Evolutionary conservation across 2,888 invertebrate species (phyloP).

Genomic region (Andrena bicolor): DNA sequence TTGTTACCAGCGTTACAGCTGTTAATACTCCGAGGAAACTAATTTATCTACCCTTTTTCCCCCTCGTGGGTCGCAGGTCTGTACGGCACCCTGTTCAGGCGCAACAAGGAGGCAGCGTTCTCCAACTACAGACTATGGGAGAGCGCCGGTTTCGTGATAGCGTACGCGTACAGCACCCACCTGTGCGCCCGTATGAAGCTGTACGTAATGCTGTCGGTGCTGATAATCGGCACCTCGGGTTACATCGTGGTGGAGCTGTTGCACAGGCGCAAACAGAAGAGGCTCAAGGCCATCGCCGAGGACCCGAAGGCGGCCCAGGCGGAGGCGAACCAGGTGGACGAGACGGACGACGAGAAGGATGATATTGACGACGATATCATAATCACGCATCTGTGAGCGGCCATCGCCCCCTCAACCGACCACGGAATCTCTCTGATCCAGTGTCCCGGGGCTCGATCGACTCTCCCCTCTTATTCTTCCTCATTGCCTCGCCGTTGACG

Average conservation of each 20-base stretch:
- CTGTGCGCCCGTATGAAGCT: constrained; percentile 94
- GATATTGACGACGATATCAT: constrained; percentile 95
- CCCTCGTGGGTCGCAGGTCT: constrained; percentile 87
- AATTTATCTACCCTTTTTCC: no score
- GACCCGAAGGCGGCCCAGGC: constrained; percentile 90
- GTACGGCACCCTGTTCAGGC: constrained; percentile 94
- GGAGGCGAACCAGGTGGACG: constrained; percentile 88
- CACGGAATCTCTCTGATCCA: constrained; percentile 25
- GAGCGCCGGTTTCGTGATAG: constrained; percentile 95
- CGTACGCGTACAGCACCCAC: constrained; percentile 95
- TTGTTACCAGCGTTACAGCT: no score
- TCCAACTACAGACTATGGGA: constrained; percentile 97
- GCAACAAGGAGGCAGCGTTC: constrained; percentile 96
- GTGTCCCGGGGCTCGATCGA: constrained; percentile 35
- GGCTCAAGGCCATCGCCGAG: constrained; percentile 91
- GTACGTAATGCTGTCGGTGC: constrained; percentile 92
- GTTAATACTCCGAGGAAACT: no score
- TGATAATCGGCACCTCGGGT: constrained; percentile 91
- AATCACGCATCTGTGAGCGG: constrained; percentile 91
- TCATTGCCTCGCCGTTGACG: constrained; percentile 19
- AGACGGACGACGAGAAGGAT: constrained; percentile 94
- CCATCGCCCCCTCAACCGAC: constrained; percentile 9
- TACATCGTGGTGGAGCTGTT: constrained; percentile 93
- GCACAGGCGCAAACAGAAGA: constrained; percentile 91
- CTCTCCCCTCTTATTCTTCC: constrained; percentile 39